A percentile compares a stretch with the other conserved stretches of the same genome.
Conservation (phyloP, 1,140 invertebrate genomes). For the Drosophila ercepeae region DNA sequence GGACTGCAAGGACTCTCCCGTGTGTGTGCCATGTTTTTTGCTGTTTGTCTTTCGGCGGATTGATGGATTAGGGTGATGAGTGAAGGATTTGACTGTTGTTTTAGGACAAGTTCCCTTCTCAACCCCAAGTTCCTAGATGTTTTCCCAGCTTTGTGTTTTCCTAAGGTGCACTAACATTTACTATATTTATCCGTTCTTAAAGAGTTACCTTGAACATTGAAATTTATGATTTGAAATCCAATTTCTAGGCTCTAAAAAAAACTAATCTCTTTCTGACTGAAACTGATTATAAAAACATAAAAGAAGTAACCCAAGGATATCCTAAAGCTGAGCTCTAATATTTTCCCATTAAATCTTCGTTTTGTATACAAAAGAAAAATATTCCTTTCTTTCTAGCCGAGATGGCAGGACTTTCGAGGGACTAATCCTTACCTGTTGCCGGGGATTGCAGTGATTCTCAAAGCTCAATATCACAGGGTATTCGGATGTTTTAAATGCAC, state of each 20-base stretch:
- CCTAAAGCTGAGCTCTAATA: too few relatives aligned
- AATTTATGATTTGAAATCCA: too few relatives aligned
- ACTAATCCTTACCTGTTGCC: conserved; percentile 87
- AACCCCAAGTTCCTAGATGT: neutral
- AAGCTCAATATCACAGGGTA: conserved; percentile 98
- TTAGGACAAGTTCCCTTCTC: conserved; percentile 62
- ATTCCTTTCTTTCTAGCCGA: too few relatives aligned
- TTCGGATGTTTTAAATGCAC: conserved; percentile 98
- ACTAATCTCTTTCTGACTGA: too few relatives aligned
- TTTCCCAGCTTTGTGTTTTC: conserved; percentile 4
- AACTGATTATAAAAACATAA: too few relatives aligned
- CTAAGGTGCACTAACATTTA: conserved; percentile 11
- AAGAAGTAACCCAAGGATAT: too few relatives aligned
- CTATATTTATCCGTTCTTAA: neutral
- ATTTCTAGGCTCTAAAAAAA: neutral
- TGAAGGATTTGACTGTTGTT: conserved; percentile 44
- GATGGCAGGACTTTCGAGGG: too few relatives aligned
- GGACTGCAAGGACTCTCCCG: conserved; percentile 7
- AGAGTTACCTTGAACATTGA: neutral
- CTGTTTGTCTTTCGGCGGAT: conserved; percentile 34
- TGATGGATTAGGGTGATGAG: conserved; percentile 53
- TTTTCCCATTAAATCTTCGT: too few relatives aligned
- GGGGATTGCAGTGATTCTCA: conserved; percentile 98
- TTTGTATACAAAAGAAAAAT: too few relatives aligned
- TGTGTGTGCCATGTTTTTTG: conserved; percentile 19